Evolutionary conservation across 2,797 vertebrate genomes (phyloP).

Genomic region (Cuculus canorus): DNA sequence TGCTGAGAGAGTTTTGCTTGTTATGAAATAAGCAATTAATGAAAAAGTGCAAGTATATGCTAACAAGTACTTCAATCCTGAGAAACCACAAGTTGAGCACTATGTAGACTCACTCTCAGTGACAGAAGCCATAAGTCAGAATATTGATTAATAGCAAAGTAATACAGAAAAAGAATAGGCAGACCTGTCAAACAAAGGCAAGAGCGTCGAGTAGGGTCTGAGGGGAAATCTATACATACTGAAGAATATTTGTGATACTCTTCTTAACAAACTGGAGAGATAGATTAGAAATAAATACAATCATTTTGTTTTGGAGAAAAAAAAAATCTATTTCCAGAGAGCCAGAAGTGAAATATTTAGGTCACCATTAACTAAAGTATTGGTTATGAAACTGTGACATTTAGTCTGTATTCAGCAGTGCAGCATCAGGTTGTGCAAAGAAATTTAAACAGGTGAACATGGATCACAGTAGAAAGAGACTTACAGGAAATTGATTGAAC

Average conservation of each 20-base stretch:
- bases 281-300: background rate
- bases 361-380: background rate
- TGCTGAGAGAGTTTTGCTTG: background rate
- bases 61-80: constrained; percentile 8
- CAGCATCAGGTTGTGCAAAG: background rate
- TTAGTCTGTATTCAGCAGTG: background rate
- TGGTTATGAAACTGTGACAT: background rate
- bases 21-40: constrained; percentile 50
- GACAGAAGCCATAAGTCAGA: constrained; percentile 2
- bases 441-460: background rate
- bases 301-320: background rate
- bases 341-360: background rate
- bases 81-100: background rate
- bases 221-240: constrained; percentile 2
- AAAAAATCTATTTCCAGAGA: background rate
- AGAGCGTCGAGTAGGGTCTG: background rate
- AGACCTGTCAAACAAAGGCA: background rate
- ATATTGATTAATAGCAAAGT: constrained; percentile 35
- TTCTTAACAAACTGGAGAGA: background rate
- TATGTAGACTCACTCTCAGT: background rate
- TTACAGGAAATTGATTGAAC: constrained; percentile 13
- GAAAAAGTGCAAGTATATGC: background rate
- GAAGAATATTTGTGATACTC: background rate
- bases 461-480: background rate
- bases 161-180: background rate